phyloP scores from a whole-genome alignment of 37 sponge, comb jelly and placozoan species.

The Sycon ciliatum region DNA sequence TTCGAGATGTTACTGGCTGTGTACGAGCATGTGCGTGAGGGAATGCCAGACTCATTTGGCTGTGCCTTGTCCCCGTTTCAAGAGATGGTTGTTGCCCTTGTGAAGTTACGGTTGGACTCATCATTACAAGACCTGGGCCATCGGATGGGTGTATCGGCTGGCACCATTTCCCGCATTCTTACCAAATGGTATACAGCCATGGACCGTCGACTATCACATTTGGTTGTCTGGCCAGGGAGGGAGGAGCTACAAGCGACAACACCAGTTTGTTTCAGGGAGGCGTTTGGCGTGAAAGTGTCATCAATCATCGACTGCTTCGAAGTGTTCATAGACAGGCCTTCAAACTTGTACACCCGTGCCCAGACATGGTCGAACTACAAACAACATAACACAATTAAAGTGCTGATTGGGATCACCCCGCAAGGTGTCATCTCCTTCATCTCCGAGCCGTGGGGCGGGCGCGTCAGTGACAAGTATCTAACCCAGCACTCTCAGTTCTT shows the following conservation, averaged over 20 bases:
- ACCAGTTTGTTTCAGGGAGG: constrained; percentile 40
- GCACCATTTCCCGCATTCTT: constrained; percentile 37
- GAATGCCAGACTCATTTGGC: too few relatives aligned
- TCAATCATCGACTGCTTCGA: constrained; percentile 69
- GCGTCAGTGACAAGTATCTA: too few relatives aligned
- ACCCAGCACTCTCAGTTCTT: too few relatives aligned
- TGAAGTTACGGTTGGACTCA: constrained; percentile 33
- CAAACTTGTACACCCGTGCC: constrained; percentile 38
- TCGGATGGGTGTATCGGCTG: constrained; percentile 29
- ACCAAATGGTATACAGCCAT: constrained; percentile 21
- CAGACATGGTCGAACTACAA: constrained; percentile 43
- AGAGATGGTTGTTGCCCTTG: constrained; percentile 32
- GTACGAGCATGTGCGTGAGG: neutral
- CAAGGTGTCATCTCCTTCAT: constrained; percentile 54
- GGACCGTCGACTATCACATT: constrained; percentile 17
- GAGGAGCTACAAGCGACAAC: constrained; percentile 38
- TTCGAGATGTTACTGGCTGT: neutral
- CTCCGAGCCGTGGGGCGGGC: constrained; percentile 54
- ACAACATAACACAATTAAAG: constrained; percentile 55
- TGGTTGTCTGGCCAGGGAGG: constrained; percentile 56
- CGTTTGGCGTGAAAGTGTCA: constrained; percentile 31
- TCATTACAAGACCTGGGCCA: constrained; percentile 37
- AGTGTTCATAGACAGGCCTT: constrained; percentile 46
- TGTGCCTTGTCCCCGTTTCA: constrained; percentile 38
- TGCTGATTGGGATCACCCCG: constrained; percentile 51